Conservation (phyloP, 2,113 vertebrate species). For the Otus sunia region DNA sequence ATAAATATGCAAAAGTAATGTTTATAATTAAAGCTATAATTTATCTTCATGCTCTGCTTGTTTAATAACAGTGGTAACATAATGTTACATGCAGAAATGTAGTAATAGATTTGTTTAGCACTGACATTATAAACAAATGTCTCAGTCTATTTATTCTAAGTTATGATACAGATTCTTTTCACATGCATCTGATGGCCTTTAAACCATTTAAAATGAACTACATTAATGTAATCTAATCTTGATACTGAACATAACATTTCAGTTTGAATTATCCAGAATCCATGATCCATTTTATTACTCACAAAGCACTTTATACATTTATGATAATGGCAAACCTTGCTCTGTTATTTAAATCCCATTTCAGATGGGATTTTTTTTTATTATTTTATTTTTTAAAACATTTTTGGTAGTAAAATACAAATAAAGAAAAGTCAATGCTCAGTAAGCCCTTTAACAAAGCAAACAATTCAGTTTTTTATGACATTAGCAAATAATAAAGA, state of each 20-base stretch:
- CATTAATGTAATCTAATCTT: constrained; percentile 85
- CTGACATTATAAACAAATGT: constrained; percentile 85
- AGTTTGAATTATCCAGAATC: constrained; percentile 86
- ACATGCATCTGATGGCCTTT: constrained; percentile 82
- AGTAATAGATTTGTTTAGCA: constrained; percentile 84
- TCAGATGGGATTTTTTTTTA: constrained; percentile 74
- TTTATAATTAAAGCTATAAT: constrained; percentile 81
- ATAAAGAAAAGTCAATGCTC: constrained; percentile 79
- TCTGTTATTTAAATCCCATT: constrained; percentile 85
- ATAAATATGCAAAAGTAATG: constrained; percentile 79
- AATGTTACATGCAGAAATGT: constrained; percentile 74
- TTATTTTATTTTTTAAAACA: constrained; percentile 76
- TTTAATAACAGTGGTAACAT: constrained; percentile 79
- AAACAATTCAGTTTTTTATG: constrained; percentile 82
- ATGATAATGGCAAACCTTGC: constrained; percentile 81
- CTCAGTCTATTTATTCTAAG: constrained; percentile 86
- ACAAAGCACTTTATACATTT: constrained; percentile 83
- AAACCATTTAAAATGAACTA: constrained; percentile 85
- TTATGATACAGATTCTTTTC: constrained; percentile 83
- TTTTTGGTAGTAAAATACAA: constrained; percentile 81
- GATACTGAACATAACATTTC: constrained; percentile 85
- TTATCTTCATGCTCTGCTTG: constrained; percentile 78
- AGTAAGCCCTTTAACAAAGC: constrained; percentile 83
- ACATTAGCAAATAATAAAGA: constrained; percentile 85
- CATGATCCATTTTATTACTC: constrained; percentile 86